Base-by-base conservation (phyloP, 2,113 vertebrate species). In the Micromys minutus region DNA sequence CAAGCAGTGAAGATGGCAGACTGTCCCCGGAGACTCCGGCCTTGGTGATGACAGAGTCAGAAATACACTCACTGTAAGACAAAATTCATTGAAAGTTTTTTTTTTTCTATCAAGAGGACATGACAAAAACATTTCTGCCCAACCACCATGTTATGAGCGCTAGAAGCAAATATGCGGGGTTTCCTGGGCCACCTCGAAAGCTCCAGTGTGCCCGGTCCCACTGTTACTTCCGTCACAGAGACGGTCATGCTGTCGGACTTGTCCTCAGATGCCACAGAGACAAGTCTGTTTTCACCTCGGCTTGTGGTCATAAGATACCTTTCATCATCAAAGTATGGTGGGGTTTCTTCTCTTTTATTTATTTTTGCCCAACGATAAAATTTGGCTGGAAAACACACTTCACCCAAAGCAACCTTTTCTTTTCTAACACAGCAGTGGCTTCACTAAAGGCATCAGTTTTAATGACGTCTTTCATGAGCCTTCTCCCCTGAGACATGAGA, bases 351-450 rank as follows among this genome's bases (percentile, higher is more conserved):
- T 42, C 42, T 71, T 77, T 36, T 55, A 75, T 79, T 67, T 75
- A 42, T 61, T 63, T n/a, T 67, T 47, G 67, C 93, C 47, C 52
- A 74, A 91, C 4, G 19, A 76, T 45, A 93, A 85, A 94, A 87
- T 83, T 95, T 87, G 89, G 61, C 67, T 97, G 92, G 96, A 96
- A 96, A 76, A 96, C 83, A 89, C 74, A 72, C 85, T 97, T 97
- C 45, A 81, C 93, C 95, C 89, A 92, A 97, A 95, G 72, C 85
- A 59, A 94, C n/a, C 89, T 95, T 94, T 91, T 95, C 89, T 95
- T 95, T 85, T 97, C 72, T 95, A 87, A 95, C 67, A 88, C 89
- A 57, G 81, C 69, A 69, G 91, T 65, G 83, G 92, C 92, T 87
- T 97, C 95, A 89, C 45, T 94, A 95, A 95, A 87, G 89, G 55